Evolutionary conservation across 2,797 vertebrate species (phyloP), one percentile per base, ranked within the genome.

Genomic region (Orestias chungarensis): DNA sequence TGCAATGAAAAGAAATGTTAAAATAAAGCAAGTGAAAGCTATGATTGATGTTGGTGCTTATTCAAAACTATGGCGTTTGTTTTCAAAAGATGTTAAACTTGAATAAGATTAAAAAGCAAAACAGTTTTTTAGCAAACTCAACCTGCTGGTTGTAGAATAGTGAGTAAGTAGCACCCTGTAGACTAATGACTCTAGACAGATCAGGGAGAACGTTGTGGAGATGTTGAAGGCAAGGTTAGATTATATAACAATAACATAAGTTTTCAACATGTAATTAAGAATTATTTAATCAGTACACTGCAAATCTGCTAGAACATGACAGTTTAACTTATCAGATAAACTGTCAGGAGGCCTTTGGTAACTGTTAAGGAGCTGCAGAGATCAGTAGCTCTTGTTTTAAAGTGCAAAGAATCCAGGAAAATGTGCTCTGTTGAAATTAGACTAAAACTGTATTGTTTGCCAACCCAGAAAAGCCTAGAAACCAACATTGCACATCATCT

Each of bases 1-100:
- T 80, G 61, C 40, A 74, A 81, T 43, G 66, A 81, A 88, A 88
- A 79, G 2, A 62, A 52, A 23, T 66, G 38, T 76, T 81, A 64
- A 71, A 46, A 52, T 5, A 14, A 44, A 42, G 25, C 5, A 74
- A 10, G 35, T 74, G 59, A 49, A 18, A 8, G 29, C 9, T 0
- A 11, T 18, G 25, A 80, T 65, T 25, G 3, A 7, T n/a, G 20
- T 79, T 64, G 70, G 50, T 27, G 29, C 23, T 35, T 33, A 12
- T 44, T 40, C 35, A 0, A 62, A 40, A 15, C 35, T 27, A 11
- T 3, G 6, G 2, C 8, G 10, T 25, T 11, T 40, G 11, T 6
- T 62, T 62, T 40, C 20, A 3, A 59, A 59, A 33, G 31, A 10
- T 35, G 5, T 33, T 61, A 1, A 38, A 1, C 20, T 14, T 2